Base-by-base conservation (phyloP, 2,113 vertebrate species). In the Psammodynastes pulverulentus region DNA sequence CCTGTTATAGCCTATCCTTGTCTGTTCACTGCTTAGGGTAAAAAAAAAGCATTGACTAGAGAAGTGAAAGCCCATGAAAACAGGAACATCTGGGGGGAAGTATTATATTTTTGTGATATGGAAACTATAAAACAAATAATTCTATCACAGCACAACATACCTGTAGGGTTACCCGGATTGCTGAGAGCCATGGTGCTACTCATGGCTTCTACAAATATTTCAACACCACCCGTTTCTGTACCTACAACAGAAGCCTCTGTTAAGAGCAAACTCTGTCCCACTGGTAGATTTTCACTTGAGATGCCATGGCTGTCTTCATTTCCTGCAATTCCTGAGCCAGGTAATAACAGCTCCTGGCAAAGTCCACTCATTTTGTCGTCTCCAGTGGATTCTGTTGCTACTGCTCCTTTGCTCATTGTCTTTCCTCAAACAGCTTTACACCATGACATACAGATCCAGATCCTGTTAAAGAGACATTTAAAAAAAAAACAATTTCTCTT, bases 161-260 rank as follows among this genome's bases (percentile, higher is more conserved):
- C 96, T 95, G 97, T 94, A 90, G 91, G 53, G 29, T 0, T 93
- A 52, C 89, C 91, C 0, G 95, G 0, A 6, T 93, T 94, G 95
- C 94, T 95, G 92, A 97, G 93, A 0, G 96, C 94, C 91, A 97
- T n/a, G 0, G 96, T 95, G 95, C 95, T 96, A 92, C 96, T 90
- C 88, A 97, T 96, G 10, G 97, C 92, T 91, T 97, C 97, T 19
- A 97, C 97, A 94, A 97, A 94, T 94, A 98, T 97, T 92, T 97
- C 97, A 96, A 97, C 93, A 1, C 95, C 96, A 89, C 84, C 92
- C 90, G 97, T 92, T 93, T 93, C 95, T 45, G 95, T 95, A 90
- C 94, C 94, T 86, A 97, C 94, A 45, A 95, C 23, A 0, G 96
- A 92, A 0, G 97, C 94, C 49, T 97, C 97, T 29, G 96, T 91